Base-by-base conservation (phyloP, 2,797 vertebrate species). In the Xenops minutus region DNA sequence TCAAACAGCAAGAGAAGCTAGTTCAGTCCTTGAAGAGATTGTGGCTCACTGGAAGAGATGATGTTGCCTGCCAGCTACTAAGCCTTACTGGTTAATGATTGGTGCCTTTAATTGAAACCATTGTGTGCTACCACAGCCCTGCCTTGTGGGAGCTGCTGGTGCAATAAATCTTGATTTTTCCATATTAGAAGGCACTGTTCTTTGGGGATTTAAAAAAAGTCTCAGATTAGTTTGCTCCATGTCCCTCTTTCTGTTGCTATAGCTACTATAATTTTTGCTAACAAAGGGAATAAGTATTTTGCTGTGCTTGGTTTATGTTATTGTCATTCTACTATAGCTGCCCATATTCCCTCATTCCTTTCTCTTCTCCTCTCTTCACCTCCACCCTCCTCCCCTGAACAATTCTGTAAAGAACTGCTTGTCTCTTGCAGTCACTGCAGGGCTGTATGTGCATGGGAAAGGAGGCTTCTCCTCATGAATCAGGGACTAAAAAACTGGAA, bases 161-260 rank as follows among this genome's bases (percentile, higher is more conserved):
- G 79, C 89, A 68, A 83, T 93, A 93, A 92, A 96, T 96, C 67
- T 80, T 89, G 66, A 51, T 78, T 84, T 94, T 93, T 92, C 58
- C 52, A 46, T 93, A 46, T 89, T 74, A 95, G 61, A 97, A 92
- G 86, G 13, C 26, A 69, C 29, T 43, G 29, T 77, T 91, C 88
- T 93, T 82, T 51, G n/a, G 76, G 72, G 66, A 84, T 44, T 86
- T 93, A 43, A 66, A 89, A 89, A 55, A 92, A 74, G 46, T 55
- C 85, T 83, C 0, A 0, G 36, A n/a, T 10, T 88, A 63, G 32
- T 74, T 63, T 62, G 12, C 4, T 39, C 34, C 9, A 20, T 46
- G 5, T 46, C 52, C 29, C n/a, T 8, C 22, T 59, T 71, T 49
- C 52, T 64, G 18, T 91, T 96, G 63, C 85, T 93, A 96, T 94